A percentile compares a stretch with the other conserved stretches of the same genome.
phyloP scores from a whole-genome alignment of 1,140 invertebrate species.

The Pseudachorutes palmiensis region DNA sequence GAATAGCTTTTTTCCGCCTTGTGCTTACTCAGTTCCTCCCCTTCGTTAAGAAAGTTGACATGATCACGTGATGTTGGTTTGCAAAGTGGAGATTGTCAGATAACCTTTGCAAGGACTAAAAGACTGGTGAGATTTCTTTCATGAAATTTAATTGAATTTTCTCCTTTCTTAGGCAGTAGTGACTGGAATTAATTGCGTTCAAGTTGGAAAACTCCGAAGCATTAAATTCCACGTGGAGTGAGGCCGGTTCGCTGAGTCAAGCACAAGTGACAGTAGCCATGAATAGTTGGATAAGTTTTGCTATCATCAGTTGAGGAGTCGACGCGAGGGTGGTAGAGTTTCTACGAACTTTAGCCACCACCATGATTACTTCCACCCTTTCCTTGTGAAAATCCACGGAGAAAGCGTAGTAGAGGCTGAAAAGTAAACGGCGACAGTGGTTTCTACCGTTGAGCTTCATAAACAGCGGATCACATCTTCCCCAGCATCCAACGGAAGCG shows the following conservation, averaged over 20 bases:
- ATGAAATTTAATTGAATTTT: no score
- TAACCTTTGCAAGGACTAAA: no score
- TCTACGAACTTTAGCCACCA: not conserved
- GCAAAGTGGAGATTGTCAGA: no score
- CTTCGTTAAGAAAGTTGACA: no score
- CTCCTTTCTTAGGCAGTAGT: no score
- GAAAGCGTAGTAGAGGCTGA: not conserved
- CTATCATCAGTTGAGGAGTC: not conserved
- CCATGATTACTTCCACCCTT: not conserved
- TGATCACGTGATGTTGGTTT: no score
- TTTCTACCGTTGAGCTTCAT: not conserved
- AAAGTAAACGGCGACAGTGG: not conserved
- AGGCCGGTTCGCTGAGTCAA: not conserved
- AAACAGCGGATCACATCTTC: no score
- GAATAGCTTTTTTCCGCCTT: no score
- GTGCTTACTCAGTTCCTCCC: no score
- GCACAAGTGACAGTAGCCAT: not conserved
- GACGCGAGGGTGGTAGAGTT: not conserved
- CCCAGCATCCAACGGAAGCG: no score
- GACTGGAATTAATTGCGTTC: no score
- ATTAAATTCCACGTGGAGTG: not conserved
- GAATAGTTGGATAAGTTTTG: slow-evolving; percentile 2
- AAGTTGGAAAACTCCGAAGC: not conserved
- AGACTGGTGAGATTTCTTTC: no score
- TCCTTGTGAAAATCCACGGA: not conserved